A percentile compares a stretch with the other conserved stretches of the same genome.
These are phyloP conservation scores for Sarcophilus harrisii DNA, from an alignment of 2,797 vertebrate species.

Conservation along the genomic window DNA sequence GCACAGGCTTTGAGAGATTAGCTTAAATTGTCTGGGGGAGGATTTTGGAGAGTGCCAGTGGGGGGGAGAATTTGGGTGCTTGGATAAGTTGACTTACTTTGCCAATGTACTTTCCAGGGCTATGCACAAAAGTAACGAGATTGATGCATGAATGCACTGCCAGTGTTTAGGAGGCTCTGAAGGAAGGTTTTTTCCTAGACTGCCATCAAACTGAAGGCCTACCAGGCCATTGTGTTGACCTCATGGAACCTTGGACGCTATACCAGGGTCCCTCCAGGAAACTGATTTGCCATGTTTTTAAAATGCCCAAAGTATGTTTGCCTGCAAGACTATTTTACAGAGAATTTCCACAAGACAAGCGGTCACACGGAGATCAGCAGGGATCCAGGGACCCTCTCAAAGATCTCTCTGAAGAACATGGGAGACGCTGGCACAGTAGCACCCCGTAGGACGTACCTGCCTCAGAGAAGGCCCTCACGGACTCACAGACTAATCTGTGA, in stretches of 20 bases:
- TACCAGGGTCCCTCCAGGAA: not conserved
- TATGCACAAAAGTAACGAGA: not conserved
- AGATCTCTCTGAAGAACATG: not conserved
- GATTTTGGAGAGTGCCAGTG: not conserved
- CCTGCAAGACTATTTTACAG: not conserved
- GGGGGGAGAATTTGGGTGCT: not conserved
- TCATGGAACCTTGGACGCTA: not conserved
- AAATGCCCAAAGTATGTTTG: not conserved
- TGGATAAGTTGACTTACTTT: not conserved
- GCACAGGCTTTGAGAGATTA: not conserved
- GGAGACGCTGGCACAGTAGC: not conserved
- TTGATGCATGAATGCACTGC: not conserved
- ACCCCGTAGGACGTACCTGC: not conserved
- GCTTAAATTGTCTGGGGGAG: not conserved
- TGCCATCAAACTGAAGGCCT: not conserved
- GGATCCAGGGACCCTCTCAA: not conserved
- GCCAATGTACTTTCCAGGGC: not conserved
- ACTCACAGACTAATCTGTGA: not conserved
- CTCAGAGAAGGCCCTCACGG: not conserved
- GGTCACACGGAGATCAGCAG: not conserved
- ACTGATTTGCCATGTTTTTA: not conserved
- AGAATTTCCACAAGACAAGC: not conserved
- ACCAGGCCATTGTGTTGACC: not conserved
- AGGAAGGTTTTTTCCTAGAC: not conserved
- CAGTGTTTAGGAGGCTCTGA: not conserved